Evolutionary conservation across 2,113 vertebrate genomes (phyloP).

Genomic region (Progne subis): DNA sequence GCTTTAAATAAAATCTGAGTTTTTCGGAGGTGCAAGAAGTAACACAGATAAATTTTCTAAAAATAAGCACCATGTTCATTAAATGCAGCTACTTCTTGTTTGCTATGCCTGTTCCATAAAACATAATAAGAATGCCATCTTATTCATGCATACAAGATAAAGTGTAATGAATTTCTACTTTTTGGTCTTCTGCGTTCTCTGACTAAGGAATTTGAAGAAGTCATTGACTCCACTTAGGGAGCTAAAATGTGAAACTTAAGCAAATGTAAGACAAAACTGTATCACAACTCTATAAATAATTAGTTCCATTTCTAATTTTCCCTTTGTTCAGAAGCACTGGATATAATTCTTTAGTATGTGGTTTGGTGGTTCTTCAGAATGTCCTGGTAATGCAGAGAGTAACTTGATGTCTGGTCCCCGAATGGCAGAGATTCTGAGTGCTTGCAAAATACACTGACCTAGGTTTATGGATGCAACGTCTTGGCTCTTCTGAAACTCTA

Average conservation of each 20-base stretch:
- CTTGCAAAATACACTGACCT: neutral
- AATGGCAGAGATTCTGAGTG: neutral
- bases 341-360: neutral
- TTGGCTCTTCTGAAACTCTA: neutral
- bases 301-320: neutral
- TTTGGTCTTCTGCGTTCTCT: neutral
- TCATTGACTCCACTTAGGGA: neutral
- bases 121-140: neutral
- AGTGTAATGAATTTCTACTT: neutral
- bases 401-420: neutral
- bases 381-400: neutral
- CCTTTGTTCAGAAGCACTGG: neutral
- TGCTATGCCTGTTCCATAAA: neutral
- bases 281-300: neutral
- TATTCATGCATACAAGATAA: neutral
- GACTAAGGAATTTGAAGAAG: neutral
- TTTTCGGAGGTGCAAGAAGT: neutral
- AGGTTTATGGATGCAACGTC: neutral
- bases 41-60: neutral
- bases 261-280: neutral
- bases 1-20: neutral
- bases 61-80: neutral
- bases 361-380: neutral
- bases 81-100: neutral
- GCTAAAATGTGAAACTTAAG: neutral